These are phyloP conservation scores for Nasua narica DNA, from an alignment of 2,797 vertebrate species.

Conservation along the genomic window DNA sequence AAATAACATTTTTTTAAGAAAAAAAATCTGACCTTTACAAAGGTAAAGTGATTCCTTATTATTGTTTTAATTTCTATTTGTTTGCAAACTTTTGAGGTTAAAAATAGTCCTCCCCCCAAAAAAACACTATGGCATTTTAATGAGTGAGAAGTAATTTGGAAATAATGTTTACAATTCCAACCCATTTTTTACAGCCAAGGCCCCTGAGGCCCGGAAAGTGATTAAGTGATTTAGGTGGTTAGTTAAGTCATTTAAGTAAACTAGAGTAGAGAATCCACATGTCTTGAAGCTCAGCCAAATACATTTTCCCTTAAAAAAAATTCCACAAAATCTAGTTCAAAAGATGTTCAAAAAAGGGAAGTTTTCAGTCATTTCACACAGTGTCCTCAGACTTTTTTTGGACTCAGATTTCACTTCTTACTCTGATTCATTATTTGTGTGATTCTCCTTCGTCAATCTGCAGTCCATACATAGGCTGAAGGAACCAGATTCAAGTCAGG, in stretches of 20 bases:
- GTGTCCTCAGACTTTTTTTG: not conserved
- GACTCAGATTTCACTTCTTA: not conserved
- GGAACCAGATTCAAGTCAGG: fast-evolving
- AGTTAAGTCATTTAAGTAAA: not conserved
- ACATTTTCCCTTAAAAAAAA: not conserved
- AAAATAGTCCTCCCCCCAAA: not conserved
- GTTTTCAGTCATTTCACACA: not conserved
- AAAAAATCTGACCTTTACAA: not conserved
- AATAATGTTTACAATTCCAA: not conserved
- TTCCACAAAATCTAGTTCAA: not conserved
- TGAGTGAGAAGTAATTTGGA: not conserved
- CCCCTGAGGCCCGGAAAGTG: not conserved
- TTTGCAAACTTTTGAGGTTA: not conserved
- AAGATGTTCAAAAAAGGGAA: not conserved
- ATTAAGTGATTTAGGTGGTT: not conserved
- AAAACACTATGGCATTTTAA: not conserved
- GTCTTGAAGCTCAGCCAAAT: not conserved
- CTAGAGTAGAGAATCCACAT: not conserved
- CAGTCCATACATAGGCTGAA: not conserved
- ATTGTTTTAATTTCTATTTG: not conserved
- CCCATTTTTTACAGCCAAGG: not conserved
- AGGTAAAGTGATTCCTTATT: not conserved
- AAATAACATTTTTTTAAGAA: not conserved
- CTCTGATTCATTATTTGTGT: not conserved
- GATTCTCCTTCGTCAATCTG: not conserved